phyloP scores from a whole-genome alignment of 2,888 invertebrate genomes.

The Lumbricus terrestris region DNA sequence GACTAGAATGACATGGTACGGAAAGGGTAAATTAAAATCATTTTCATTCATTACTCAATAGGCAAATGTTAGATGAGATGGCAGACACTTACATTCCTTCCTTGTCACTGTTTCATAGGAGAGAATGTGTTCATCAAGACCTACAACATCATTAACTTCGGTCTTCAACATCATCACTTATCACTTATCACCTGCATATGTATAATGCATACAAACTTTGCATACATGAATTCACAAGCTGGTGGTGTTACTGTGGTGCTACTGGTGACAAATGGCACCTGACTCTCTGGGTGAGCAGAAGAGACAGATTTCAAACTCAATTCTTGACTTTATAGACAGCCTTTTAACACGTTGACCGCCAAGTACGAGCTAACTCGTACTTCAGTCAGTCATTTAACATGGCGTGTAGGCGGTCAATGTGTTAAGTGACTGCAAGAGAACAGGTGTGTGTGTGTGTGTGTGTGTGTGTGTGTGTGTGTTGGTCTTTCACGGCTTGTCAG shows the following conservation, averaged over 20 bases:
- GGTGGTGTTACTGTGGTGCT: not conserved
- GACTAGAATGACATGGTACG: no score
- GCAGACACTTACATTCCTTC: constrained; percentile 64
- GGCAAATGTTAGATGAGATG: not conserved
- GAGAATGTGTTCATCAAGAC: constrained; percentile 62
- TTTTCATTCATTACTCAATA: not conserved
- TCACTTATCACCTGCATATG: not conserved
- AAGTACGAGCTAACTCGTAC: no score
- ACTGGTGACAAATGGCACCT: not conserved
- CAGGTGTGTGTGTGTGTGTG: not conserved
- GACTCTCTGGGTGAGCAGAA: not conserved
- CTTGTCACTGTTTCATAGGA: constrained; percentile 96
- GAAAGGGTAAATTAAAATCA: not conserved
- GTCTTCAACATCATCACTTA: not conserved
- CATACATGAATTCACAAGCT: not conserved
- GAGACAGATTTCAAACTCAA: not conserved
- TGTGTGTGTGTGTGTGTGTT: not conserved
- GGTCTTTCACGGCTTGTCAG: not conserved
- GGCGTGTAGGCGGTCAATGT: no score
- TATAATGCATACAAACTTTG: not conserved
- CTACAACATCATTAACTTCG: constrained; percentile 42
- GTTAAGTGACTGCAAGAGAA: not conserved
- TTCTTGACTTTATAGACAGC: not conserved
- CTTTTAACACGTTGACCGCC: no score
- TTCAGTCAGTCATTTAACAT: no score